Evolutionary conservation across 2,113 vertebrate genomes (phyloP).

Genomic region (Ceyx cyanopectus): DNA sequence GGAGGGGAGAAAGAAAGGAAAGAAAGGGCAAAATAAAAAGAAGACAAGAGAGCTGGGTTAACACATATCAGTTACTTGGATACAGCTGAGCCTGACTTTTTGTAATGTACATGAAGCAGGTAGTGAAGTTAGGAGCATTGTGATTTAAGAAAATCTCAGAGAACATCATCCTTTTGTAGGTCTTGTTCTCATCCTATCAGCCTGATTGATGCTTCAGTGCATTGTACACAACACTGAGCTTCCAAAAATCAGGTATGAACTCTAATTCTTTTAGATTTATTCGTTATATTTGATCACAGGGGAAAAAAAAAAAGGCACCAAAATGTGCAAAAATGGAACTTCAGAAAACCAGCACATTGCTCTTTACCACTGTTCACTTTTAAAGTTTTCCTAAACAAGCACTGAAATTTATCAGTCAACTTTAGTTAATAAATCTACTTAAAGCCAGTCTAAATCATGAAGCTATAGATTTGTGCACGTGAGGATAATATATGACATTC

Average conservation of each 20-base stretch:
- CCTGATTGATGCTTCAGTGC: not conserved
- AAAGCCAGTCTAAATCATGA: not conserved
- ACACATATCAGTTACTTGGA: not conserved
- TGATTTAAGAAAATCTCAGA: constrained; percentile 25
- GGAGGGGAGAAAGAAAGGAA: not conserved
- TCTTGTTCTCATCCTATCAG: not conserved
- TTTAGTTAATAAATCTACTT: constrained; percentile 46
- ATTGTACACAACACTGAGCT: not conserved
- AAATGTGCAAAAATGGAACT: not conserved
- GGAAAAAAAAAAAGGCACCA: not conserved
- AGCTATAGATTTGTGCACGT: not conserved
- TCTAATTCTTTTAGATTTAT: constrained; percentile 3
- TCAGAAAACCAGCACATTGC: not conserved
- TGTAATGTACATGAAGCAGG: not conserved
- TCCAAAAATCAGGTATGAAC: constrained; percentile 37
- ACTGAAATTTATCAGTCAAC: not conserved
- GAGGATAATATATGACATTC: constrained; percentile 41
- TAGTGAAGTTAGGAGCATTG: not conserved
- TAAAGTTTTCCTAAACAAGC: constrained; percentile 33
- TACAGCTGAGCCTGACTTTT: not conserved
- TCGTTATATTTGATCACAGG: constrained; percentile 9
- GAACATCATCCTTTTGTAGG: not conserved
- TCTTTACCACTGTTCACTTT: not conserved
- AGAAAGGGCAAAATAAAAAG: not conserved
- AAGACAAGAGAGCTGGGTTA: not conserved